Evolutionary conservation across 37 sponge, comb jelly and placozoan species (phyloP), one percentile per base, ranked within the genome.

Genomic region (Hexactinellida sp.): DNA sequence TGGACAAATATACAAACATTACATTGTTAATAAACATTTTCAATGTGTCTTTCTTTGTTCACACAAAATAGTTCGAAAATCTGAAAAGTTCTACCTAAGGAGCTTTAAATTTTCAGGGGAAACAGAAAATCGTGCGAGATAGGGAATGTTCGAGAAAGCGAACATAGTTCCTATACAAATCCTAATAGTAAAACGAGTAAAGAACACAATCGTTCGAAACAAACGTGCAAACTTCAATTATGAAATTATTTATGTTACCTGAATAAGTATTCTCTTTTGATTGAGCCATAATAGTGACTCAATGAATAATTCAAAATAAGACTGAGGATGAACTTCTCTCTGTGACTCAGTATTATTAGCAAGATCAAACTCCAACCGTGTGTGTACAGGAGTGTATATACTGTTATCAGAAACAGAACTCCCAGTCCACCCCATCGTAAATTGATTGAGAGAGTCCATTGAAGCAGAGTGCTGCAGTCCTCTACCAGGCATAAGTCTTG

Each of bases 381-480:
- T 63, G 28, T 28, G 76, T n/a, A 63, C 30, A 25, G 76, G 76
- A 25, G 76, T 3, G 76, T 25, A n/a, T 10, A 28, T n/a, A 63
- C 30, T 63, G 13, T 5, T 16, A 25, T 63, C 76, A 10, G 76
- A 63, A n/a, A 25, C 30, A 10, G 76, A 63, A 41, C 10, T 41
- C 5, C 3, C 76, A 25, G 25, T 63, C 76, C 76, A 63, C 3
- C 76, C 76, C 76, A 63, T 21, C 3, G 28, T 63, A 21, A 63
- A n/a, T 28, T 63, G 76, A 23, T 63, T 63, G 76, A 63, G 76
- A 63, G 76, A 63, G 76, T 63, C 76, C 76, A 63, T 63, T 21
- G 76, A 63, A 63, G 76, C 76, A 63, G 76, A 63, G 30, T 63
- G 76, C 76, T 63, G 76, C 34, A 63, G 34, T 63, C 76, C 76